Evolutionary conservation across 2,797 vertebrate genomes (phyloP).

Genomic region (Cheirogaleus major): DNA sequence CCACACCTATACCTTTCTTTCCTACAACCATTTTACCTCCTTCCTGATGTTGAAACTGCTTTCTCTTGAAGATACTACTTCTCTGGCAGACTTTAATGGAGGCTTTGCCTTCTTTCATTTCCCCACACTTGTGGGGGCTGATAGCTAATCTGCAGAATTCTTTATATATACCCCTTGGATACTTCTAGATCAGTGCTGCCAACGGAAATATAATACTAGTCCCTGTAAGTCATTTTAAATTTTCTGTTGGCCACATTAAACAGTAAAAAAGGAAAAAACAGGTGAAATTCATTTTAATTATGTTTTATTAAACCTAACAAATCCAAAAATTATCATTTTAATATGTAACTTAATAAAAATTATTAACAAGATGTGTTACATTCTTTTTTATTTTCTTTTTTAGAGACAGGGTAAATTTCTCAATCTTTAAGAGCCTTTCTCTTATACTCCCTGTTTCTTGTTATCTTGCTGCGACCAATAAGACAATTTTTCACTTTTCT

Average conservation of each 20-base stretch:
- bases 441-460: background rate
- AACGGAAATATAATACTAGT: background rate
- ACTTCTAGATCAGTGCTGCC: background rate
- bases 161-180: background rate
- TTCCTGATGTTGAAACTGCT: background rate
- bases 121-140: background rate
- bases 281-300: constrained; percentile 7
- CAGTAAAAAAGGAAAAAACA: background rate
- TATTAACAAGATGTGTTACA: background rate
- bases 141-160: background rate
- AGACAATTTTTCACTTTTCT: background rate
- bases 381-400: background rate
- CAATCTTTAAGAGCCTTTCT: background rate
- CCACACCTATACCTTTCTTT: background rate
- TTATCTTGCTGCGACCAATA: background rate
- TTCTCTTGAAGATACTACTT: background rate
- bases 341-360: background rate
- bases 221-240: background rate
- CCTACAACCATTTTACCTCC: background rate
- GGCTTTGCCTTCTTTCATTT: background rate
- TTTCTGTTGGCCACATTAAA: background rate
- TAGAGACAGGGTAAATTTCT: background rate
- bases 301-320: background rate
- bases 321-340: background rate
- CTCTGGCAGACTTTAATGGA: background rate